A percentile compares a stretch with the other conserved stretches of the same genome.
Evolutionary conservation across 2,113 vertebrate genomes (phyloP).

Genomic region (Anolis carolinensis): DNA sequence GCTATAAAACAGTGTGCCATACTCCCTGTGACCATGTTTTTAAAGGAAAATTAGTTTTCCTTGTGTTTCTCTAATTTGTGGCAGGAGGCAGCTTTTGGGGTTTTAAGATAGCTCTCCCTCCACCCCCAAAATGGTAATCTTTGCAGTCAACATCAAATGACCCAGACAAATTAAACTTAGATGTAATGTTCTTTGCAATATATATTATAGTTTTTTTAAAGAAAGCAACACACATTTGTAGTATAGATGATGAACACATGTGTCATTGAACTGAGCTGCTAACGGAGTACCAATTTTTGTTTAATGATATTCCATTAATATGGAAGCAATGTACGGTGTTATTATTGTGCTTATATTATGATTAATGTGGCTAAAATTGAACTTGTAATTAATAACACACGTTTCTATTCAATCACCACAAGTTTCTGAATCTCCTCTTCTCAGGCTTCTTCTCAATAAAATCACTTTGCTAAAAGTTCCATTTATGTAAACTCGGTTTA

Average conservation of each 20-base stretch:
- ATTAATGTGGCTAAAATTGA: conserved; percentile 23
- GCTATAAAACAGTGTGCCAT: too few species aligned
- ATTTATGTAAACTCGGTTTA: background rate
- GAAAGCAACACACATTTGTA: background rate
- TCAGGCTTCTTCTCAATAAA: background rate
- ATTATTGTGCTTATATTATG: conserved; percentile 27
- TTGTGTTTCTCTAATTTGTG: background rate
- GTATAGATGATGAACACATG: background rate
- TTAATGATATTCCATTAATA: background rate
- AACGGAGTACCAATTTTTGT: background rate
- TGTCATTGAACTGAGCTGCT: background rate
- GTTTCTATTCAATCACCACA: conserved; percentile 19
- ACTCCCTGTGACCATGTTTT: background rate
- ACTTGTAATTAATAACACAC: background rate
- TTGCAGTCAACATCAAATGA: background rate
- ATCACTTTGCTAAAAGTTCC: background rate
- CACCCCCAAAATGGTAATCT: too few species aligned
- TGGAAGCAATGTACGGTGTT: conserved; percentile 18
- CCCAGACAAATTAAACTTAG: background rate
- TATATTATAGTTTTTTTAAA: background rate
- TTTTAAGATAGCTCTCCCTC: too few species aligned
- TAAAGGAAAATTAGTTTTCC: background rate
- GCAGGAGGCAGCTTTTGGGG: too few species aligned
- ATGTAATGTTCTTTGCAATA: background rate
- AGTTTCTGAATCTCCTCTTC: background rate